A percentile compares a stretch with the other conserved stretches of the same genome.
phyloP scores from a whole-genome alignment of 2,113 vertebrate species.

The Panthera leo region DNA sequence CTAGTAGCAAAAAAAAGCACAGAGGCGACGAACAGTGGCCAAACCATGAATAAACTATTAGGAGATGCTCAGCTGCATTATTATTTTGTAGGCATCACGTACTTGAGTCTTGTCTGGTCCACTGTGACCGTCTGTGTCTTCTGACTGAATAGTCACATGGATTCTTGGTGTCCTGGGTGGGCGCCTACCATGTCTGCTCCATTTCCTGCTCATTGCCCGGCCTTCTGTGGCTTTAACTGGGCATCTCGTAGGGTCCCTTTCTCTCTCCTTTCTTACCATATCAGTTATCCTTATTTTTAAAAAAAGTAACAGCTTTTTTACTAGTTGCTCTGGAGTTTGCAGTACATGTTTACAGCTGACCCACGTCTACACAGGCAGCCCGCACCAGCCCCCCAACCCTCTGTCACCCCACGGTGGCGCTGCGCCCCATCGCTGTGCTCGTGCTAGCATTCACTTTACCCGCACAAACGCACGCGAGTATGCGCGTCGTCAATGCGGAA shows the following conservation, averaged over 20 bases:
- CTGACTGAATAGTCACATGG: too few species aligned
- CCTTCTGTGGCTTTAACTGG: background rate
- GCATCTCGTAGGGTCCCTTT: fast-evolving
- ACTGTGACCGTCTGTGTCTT: fast-evolving
- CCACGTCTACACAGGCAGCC: background rate
- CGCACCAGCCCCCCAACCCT: background rate
- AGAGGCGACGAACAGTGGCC: too few species aligned
- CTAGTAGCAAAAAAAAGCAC: background rate
- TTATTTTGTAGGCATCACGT: fast-evolving
- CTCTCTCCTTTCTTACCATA: fast-evolving
- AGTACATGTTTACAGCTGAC: fast-evolving
- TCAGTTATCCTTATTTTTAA: too few species aligned
- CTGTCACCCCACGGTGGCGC: fast-evolving
- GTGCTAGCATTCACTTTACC: too few species aligned
- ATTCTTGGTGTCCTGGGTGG: too few species aligned
- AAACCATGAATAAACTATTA: too few species aligned
- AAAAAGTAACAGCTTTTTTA: too few species aligned
- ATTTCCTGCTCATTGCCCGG: background rate
- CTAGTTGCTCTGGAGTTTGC: background rate
- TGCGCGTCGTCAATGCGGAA: fast-evolving
- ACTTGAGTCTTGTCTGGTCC: fast-evolving
- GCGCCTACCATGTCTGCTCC: background rate
- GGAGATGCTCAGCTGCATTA: fast-evolving
- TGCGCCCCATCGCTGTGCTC: too few species aligned
- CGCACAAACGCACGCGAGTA: too few species aligned